Evolutionary conservation across 2,797 vertebrate species (phyloP).

Genomic region (Carapus acus): DNA sequence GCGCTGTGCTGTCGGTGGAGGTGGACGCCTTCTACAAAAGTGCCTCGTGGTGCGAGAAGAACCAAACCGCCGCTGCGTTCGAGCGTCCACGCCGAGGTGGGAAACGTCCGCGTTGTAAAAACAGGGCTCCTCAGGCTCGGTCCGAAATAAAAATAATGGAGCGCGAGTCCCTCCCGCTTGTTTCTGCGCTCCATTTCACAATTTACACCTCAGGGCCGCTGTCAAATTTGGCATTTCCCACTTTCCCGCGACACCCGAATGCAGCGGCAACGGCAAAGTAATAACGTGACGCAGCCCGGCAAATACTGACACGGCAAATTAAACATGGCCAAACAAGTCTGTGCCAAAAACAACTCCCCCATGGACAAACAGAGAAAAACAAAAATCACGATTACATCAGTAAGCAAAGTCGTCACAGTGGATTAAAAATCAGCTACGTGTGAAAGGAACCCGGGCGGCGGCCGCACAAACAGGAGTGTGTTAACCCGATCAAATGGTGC

Average conservation of each 20-base stretch:
- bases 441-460: too few species aligned
- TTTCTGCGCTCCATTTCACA: too few species aligned
- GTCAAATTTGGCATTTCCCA: too few species aligned
- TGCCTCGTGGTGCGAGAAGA: constrained; percentile 70
- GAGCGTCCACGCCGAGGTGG: too few species aligned
- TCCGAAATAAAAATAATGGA: too few species aligned
- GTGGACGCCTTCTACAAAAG: constrained; percentile 61
- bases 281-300: constrained; percentile 45
- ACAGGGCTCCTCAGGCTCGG: too few species aligned
- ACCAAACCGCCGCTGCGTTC: constrained; percentile 1
- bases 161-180: too few species aligned
- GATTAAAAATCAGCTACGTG: constrained; percentile 43
- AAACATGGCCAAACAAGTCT: constrained; percentile 29
- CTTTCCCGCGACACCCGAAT: too few species aligned
- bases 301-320: constrained; percentile 55
- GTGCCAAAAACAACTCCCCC: too few species aligned
- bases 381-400: constrained; percentile 13
- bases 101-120: too few species aligned
- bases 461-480: constrained; percentile 66
- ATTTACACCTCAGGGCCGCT: too few species aligned
- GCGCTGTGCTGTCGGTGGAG: constrained; percentile 41
- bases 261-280: constrained; percentile 46
- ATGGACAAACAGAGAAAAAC: too few species aligned
- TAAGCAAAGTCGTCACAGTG: constrained; percentile 41
- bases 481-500: constrained; percentile 37